Evolutionary conservation across 1,140 invertebrate genomes (phyloP).

Genomic region (Hydropsyche tenuis): DNA sequence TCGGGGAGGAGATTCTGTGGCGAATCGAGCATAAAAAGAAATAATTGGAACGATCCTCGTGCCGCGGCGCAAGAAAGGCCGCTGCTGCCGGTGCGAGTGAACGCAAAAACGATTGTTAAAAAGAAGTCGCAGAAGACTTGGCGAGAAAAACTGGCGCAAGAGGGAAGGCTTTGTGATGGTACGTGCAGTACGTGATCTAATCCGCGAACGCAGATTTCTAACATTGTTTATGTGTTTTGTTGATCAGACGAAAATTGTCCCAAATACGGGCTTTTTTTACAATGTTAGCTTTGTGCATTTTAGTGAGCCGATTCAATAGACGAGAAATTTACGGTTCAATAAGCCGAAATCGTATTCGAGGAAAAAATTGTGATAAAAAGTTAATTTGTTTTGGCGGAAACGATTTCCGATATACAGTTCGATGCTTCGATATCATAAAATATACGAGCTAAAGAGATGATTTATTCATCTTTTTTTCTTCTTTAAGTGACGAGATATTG

Average conservation of each 20-base stretch:
- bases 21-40: constrained; percentile 36
- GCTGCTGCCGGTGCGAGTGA: neutral
- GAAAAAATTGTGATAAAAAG: neutral
- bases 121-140: constrained; percentile 22
- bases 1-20: neutral
- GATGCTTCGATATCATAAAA: neutral
- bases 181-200: constrained; percentile 38
- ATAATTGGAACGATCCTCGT: constrained; percentile 36
- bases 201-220: constrained; percentile 7
- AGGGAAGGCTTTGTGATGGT: neutral
- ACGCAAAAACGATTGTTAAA: constrained; percentile 37
- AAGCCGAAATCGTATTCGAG: no score
- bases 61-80: constrained; percentile 31
- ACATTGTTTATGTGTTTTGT: neutral
- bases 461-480: neutral
- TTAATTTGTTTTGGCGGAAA: constrained; percentile 7
- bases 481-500: no score
- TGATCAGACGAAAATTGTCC: neutral
- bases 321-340: no score
- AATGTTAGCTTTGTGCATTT: no score
- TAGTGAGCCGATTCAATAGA: no score
- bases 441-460: neutral
- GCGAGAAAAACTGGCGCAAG: neutral
- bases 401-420: neutral
- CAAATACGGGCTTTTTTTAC: no score